These are phyloP conservation scores for Ranitomeya imitator DNA, from an alignment of 2,113 vertebrate species.

Conservation along the genomic window DNA sequence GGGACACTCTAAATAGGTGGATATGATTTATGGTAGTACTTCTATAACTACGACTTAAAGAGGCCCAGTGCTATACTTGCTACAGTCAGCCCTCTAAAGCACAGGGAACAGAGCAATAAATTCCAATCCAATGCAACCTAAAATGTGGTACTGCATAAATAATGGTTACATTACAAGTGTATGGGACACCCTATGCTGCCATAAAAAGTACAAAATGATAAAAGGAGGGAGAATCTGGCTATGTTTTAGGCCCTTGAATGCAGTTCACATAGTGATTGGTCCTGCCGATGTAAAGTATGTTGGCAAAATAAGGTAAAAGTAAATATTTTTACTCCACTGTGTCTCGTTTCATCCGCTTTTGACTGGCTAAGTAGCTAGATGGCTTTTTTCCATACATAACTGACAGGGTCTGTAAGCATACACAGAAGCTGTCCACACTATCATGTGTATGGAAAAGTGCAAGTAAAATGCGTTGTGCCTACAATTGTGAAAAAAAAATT, in stretches of 20 bases:
- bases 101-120: not conserved
- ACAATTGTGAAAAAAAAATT: not conserved
- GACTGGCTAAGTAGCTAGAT: not conserved
- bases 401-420: not conserved
- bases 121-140: not conserved
- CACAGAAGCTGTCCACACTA: not conserved
- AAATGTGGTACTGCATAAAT: conserved; percentile 1
- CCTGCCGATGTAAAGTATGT: not conserved
- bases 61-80: not conserved
- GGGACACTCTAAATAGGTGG: not conserved
- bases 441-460: not conserved
- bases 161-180: not conserved
- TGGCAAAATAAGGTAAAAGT: not conserved
- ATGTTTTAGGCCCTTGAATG: not conserved
- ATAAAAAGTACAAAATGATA: not conserved
- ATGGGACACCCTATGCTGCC: not conserved
- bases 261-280: not conserved
- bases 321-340: not conserved
- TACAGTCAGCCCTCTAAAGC: not conserved
- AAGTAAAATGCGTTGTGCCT: not conserved
- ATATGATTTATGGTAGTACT: not conserved
- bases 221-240: not conserved
- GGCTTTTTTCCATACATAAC: not conserved
- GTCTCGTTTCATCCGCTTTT: not conserved
- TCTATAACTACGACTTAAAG: not conserved